Evolutionary conservation across 2,113 vertebrate genomes (phyloP).

Genomic region (Geothlypis trichas): DNA sequence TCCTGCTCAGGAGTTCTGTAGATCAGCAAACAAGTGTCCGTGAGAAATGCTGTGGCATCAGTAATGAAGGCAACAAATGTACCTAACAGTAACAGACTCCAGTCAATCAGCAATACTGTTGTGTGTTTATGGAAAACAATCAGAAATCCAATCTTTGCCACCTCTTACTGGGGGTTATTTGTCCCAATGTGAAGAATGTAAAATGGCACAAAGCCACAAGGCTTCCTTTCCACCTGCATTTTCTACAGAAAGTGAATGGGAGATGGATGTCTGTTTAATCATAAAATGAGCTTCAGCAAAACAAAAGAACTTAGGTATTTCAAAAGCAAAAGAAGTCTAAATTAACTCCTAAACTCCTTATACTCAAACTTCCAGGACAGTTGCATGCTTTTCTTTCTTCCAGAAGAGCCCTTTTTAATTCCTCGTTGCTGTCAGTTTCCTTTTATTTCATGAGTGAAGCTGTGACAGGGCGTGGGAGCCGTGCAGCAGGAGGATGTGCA

Average conservation of each 20-base stretch:
- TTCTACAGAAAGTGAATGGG: neutral
- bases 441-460: constrained; percentile 19
- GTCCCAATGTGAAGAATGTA: neutral
- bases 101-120: neutral
- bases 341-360: neutral
- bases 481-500: neutral
- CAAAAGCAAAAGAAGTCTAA: neutral
- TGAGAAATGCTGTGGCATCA: neutral
- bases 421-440: neutral
- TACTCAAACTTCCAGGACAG: neutral
- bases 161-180: neutral
- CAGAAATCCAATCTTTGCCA: neutral
- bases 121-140: neutral
- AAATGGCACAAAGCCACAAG: neutral
- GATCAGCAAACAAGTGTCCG: neutral
- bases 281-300: neutral
- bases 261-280: neutral
- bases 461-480: neutral
- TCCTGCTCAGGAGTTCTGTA: neutral
- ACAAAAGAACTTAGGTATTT: neutral
- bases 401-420: neutral
- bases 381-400: neutral
- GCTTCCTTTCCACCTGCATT: neutral
- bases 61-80: neutral
- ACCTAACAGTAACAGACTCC: neutral